Evolutionary conservation across 2,113 vertebrate genomes (phyloP).

Genomic region (Labeo rohita): DNA sequence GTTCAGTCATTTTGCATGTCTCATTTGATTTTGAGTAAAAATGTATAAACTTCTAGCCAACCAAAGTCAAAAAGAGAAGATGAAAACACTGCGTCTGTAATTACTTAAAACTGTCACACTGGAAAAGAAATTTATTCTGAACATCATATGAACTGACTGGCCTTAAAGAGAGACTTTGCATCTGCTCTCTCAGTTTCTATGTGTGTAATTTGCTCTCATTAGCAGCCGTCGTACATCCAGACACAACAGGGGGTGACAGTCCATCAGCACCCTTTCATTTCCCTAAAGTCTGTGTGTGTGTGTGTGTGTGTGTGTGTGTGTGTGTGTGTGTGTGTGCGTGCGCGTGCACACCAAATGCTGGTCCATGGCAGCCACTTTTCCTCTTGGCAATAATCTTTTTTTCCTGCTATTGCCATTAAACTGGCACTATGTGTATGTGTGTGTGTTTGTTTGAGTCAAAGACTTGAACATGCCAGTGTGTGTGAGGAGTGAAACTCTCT

Average conservation of each 20-base stretch:
- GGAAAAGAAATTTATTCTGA: background rate
- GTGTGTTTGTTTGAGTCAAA: background rate
- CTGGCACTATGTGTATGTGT: slow-evolving; percentile 32
- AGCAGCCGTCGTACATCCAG: background rate
- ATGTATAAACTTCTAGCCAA: no score
- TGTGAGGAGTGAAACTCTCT: background rate
- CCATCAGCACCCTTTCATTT: background rate
- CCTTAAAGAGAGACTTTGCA: background rate
- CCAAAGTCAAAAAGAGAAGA: no score
- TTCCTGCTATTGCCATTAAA: slow-evolving; percentile 72
- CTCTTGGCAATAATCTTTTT: slow-evolving; percentile 18
- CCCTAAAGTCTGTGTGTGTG: background rate
- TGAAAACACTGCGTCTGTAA: no score
- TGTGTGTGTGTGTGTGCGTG: background rate
- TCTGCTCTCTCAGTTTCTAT: background rate
- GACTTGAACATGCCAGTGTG: background rate
- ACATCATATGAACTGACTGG: background rate
- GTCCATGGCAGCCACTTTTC: background rate
- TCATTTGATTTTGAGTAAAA: no score
- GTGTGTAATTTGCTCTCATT: background rate
- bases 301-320: background rate
- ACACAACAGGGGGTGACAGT: background rate
- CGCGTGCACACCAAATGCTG: background rate
- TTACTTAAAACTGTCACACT: no score
- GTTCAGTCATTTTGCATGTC: no score